Base-by-base conservation (phyloP, 2,888 invertebrate genomes). In the Sipha maydis region DNA sequence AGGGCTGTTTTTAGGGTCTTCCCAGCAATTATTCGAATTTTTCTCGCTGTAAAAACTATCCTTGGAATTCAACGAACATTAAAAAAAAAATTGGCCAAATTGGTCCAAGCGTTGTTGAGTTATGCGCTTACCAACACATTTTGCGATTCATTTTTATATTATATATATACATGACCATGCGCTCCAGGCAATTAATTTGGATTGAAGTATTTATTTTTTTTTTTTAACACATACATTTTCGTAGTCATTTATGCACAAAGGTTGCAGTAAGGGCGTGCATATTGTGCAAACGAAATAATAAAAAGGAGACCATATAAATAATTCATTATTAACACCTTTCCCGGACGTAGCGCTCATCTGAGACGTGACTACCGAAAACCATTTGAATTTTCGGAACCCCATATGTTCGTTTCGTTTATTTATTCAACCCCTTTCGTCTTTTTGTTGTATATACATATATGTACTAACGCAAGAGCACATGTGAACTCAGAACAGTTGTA, bases 271-370 rank as follows among this genome's bases (percentile, higher is more conserved):
- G 48, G 48, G 31, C 21, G 25, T 7, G 34, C 21, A 17, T 41
- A 67, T 38, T 71, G 48, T 71, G 56, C 34, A 25, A 34, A 77
- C 77, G 0, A 48, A 67, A 69, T 28, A 61, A 84, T 28, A 84
- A 84, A 84, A 76, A 76, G 14, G 31, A 78, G 67, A 67, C 67
- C 85, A 34, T 48, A 85, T 85, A 77, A 85, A 85, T 85, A 85
- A 85, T 85, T 85, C 85, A 85, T 85, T 85, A 85, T 77, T 67
- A 85, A 85, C 85, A 85, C 85, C 85, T 85, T 85, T 85, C 77
- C 85, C 85, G 85, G 85, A 85, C 85, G 85, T 85, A 48, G 77
- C 85, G 77, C 48, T 85, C 85, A 77, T 85, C 85, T 85, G 85
- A 85, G 85, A 85, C 85, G 77, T 85, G 85, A 85, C 85, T 85